Conservation (phyloP, 2,797 vertebrate species). For the Otus scops region DNA sequence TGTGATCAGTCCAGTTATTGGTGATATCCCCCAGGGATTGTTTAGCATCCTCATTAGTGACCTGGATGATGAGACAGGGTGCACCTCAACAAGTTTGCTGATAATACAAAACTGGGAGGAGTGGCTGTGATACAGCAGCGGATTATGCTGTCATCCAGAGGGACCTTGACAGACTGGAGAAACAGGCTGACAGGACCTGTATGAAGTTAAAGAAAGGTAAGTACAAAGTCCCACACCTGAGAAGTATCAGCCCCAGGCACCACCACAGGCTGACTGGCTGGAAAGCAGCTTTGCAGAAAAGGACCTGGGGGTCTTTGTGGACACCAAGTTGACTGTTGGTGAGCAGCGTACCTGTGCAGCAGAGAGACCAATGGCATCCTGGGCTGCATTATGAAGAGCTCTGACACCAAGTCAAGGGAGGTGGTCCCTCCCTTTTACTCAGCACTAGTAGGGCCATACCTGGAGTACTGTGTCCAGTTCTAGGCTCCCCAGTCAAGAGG, state of each 20-base stretch:
- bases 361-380: background rate
- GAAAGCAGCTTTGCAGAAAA: background rate
- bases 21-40: background rate
- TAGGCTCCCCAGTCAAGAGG: background rate
- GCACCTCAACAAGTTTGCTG: background rate
- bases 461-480: background rate
- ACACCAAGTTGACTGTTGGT: background rate
- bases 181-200: background rate
- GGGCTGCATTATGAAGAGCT: background rate
- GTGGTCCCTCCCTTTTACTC: background rate
- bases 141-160: background rate
- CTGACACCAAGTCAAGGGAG: background rate
- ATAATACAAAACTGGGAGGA: background rate
- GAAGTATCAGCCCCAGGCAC: background rate
- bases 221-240: background rate
- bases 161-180: background rate
- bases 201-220: background rate
- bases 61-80: background rate
- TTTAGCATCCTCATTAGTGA: background rate
- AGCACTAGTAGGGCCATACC: background rate
- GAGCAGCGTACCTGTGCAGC: background rate
- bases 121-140: background rate
- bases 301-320: background rate
- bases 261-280: background rate
- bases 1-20: background rate